These are phyloP conservation scores for Acropora tenuis DNA, from an alignment of 64 coral and sea anemone genomes.

Conservation along the genomic window DNA sequence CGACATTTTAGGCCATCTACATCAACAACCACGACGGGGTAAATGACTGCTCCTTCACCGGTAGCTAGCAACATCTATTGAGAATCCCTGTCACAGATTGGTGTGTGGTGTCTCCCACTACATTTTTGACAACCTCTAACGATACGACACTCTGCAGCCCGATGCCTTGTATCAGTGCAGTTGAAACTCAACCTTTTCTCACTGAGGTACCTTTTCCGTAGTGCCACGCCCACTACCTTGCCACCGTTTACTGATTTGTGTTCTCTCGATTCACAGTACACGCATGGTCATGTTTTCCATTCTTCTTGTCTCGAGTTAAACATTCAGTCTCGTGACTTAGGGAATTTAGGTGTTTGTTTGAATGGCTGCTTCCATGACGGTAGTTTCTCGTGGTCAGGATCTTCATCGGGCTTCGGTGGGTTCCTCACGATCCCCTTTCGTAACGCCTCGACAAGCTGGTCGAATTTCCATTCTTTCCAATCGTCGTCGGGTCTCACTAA, in stretches of 20 bases:
- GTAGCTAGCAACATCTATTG: conserved; percentile 30
- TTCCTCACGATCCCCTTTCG: conserved; percentile 63
- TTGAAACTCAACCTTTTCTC: conserved; percentile 55
- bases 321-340: conserved; percentile 26
- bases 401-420: conserved; percentile 10
- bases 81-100: conserved; percentile 31
- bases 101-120: conserved; percentile 16
- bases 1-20: conserved; percentile 32
- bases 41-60: not conserved
- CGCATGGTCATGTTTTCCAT: conserved; percentile 19
- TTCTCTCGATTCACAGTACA: conserved; percentile 45
- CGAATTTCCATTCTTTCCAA: conserved; percentile 16
- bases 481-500: conserved; percentile 50
- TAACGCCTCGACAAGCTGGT: conserved; percentile 39
- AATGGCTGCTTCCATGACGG: no score
- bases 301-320: conserved; percentile 42
- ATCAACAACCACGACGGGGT: conserved; percentile 28
- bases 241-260: conserved; percentile 48
- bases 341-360: not conserved
- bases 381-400: not conserved
- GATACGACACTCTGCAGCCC: not conserved
- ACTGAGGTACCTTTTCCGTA: conserved; percentile 7
- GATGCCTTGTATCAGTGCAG: conserved; percentile 50
- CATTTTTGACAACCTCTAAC: conserved; percentile 28
- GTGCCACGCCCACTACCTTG: conserved; percentile 20